phyloP scores from a whole-genome alignment of 2,797 vertebrate species.

The Pogonophryne albipinna region DNA sequence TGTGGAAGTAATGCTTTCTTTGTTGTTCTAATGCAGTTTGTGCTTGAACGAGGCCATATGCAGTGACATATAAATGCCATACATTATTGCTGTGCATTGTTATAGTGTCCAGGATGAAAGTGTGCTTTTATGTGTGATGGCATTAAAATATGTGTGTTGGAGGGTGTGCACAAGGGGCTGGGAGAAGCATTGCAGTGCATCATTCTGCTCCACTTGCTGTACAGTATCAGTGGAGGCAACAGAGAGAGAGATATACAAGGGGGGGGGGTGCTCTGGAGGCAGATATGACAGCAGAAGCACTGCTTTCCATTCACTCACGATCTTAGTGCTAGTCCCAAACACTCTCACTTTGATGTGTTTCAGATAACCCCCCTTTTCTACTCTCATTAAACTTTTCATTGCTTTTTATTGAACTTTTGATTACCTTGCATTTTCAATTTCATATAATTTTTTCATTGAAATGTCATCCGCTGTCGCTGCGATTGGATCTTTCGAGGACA shows the following conservation, averaged over 20 bases:
- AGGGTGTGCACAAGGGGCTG: conserved; percentile 47
- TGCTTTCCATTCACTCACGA: conserved; percentile 43
- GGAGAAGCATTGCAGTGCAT: conserved; percentile 79
- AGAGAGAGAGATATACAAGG: conserved; percentile 41
- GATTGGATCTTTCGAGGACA: conserved; percentile 65
- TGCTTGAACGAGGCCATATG: conserved; percentile 11
- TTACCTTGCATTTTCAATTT: conserved; percentile 74
- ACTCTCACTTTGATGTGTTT: conserved; percentile 64
- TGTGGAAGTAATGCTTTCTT: not conserved
- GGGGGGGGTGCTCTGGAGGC: conserved; percentile 44
- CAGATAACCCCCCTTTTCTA: conserved; percentile 67
- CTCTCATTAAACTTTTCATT: conserved; percentile 74
- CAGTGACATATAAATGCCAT: not conserved
- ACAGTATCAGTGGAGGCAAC: conserved; percentile 65
- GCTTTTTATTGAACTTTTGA: conserved; percentile 74
- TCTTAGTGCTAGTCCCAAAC: conserved; percentile 43
- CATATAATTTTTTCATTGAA: conserved; percentile 64
- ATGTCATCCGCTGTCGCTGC: conserved; percentile 57
- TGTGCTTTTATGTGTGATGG: conserved; percentile 15
- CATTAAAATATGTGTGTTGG: conserved; percentile 29
- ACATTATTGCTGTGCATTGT: conserved; percentile 21
- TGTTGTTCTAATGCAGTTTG: not conserved
- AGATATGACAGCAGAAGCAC: conserved; percentile 58
- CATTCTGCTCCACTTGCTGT: conserved; percentile 87
- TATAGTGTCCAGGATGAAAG: not conserved